Percentiles rank a stretch among this genome's conserved stretches.
phyloP scores from a whole-genome alignment of 1,140 invertebrate species.

The Zaprionus capensis region DNA sequence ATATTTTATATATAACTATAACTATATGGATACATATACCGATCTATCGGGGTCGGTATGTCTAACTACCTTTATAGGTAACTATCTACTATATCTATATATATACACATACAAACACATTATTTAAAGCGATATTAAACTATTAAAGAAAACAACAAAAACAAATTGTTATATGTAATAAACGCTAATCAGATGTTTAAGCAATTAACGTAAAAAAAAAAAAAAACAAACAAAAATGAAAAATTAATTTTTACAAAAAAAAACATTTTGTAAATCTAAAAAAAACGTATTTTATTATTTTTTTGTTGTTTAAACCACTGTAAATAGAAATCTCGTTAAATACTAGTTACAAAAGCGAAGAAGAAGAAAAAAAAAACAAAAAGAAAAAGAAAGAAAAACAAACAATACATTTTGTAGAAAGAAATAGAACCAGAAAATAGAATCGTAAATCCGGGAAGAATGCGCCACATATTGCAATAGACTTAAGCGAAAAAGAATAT shows the following conservation, averaged over 20 bases:
- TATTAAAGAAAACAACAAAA: conserved; percentile 32
- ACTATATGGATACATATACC: conserved; percentile 8
- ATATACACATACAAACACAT: conserved; percentile 40
- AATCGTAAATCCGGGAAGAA: conserved; percentile 28
- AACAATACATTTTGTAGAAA: conserved; percentile 51
- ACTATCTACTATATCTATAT: conserved; percentile 46
- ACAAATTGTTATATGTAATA: conserved; percentile 42
- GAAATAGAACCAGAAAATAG: conserved; percentile 43
- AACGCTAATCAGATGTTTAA: conserved; percentile 46
- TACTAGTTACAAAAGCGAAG: conserved; percentile 58
- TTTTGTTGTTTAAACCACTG: conserved; percentile 53
- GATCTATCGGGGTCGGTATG: not conserved
- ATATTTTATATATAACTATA: conserved; percentile 28
- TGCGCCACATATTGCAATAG: conserved; percentile 63
- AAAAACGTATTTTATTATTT: conserved; percentile 16
- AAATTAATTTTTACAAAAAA: conserved; percentile 28
- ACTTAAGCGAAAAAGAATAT: conserved; percentile 59
- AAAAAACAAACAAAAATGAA: conserved; percentile 18
- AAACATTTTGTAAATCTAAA: conserved; percentile 18
- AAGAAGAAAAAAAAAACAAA: conserved; percentile 20
- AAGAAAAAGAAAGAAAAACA: conserved; percentile 36
- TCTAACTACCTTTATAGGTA: conserved; percentile 16
- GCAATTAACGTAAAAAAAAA: conserved; percentile 35
- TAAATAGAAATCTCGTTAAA: conserved; percentile 81
- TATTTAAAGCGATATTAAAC: conserved; percentile 49